These are phyloP conservation scores for Hesperophylax magnus DNA, from an alignment of 1,140 invertebrate genomes.

Conservation along the genomic window DNA sequence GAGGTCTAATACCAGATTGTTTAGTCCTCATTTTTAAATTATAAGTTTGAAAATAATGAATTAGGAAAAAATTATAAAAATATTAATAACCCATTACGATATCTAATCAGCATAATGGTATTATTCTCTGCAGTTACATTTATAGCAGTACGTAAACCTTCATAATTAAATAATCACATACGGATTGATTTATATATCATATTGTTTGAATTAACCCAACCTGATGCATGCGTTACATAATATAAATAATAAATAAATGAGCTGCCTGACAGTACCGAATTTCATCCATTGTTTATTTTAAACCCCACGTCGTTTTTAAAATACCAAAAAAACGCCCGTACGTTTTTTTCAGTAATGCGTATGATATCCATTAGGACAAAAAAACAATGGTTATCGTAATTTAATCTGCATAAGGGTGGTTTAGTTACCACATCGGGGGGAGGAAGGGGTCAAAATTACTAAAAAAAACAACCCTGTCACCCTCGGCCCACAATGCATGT, in stretches of 20 bases:
- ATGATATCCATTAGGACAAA: slow-evolving; percentile 46
- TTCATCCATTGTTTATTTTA: slow-evolving; percentile 52
- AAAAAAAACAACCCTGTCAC: neutral
- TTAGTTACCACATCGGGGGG: slow-evolving; percentile 50
- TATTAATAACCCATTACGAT: no score
- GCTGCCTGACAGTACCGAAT: slow-evolving; percentile 40
- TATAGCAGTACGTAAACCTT: no score
- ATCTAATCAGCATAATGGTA: no score
- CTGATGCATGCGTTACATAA: neutral
- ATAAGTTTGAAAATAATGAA: no score
- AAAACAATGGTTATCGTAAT: slow-evolving; percentile 56
- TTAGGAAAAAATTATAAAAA: no score
- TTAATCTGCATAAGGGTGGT: slow-evolving; percentile 57
- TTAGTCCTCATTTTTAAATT: no score
- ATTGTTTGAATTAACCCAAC: no score
- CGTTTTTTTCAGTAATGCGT: slow-evolving; percentile 41
- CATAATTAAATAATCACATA: no score
- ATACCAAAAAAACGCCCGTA: slow-evolving; percentile 50
- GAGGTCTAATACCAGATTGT: no score
- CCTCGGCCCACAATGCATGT: slow-evolving; percentile 31
- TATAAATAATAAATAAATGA: slow-evolving; percentile 47
- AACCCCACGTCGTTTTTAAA: slow-evolving; percentile 23
- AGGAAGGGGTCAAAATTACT: slow-evolving; percentile 52
- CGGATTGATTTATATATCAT: neutral
- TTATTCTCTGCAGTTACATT: no score